Conservation (phyloP, 2,888 invertebrate genomes). For the Axea sp. region DNA sequence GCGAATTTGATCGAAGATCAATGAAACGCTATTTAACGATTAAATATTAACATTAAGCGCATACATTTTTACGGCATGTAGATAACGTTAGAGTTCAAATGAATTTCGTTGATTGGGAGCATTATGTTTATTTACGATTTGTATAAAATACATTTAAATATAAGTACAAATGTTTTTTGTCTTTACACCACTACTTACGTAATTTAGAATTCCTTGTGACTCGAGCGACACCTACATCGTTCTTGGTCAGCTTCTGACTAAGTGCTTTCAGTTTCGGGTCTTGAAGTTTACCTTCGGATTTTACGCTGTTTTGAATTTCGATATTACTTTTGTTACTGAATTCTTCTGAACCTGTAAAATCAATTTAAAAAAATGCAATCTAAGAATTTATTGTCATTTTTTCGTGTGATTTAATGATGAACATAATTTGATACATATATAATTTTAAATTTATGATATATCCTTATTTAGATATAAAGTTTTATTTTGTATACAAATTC, state of each 20-base stretch:
- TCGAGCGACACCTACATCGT: neutral
- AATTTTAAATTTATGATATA: too few species aligned
- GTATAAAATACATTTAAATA: conserved; percentile 49
- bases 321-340: too few species aligned
- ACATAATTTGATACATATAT: too few species aligned
- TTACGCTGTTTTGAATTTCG: neutral
- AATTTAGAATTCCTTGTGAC: conserved; percentile 7
- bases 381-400: too few species aligned
- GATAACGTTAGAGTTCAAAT: conserved; percentile 46
- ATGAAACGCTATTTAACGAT: conserved; percentile 13
- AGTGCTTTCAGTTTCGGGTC: neutral
- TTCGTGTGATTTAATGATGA: too few species aligned
- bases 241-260: neutral
- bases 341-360: neutral
- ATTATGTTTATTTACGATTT: conserved; percentile 56
- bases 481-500: too few species aligned
- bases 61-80: conserved; percentile 44
- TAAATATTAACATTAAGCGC: conserved; percentile 27
- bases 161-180: conserved; percentile 27
- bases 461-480: too few species aligned
- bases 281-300: neutral
- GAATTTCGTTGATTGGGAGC: conserved; percentile 42
- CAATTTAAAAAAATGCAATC: too few species aligned
- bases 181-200: conserved; percentile 3
- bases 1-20: conserved; percentile 29